phyloP scores from a whole-genome alignment of 1,140 invertebrate species.

The Penaeus japonicus region DNA sequence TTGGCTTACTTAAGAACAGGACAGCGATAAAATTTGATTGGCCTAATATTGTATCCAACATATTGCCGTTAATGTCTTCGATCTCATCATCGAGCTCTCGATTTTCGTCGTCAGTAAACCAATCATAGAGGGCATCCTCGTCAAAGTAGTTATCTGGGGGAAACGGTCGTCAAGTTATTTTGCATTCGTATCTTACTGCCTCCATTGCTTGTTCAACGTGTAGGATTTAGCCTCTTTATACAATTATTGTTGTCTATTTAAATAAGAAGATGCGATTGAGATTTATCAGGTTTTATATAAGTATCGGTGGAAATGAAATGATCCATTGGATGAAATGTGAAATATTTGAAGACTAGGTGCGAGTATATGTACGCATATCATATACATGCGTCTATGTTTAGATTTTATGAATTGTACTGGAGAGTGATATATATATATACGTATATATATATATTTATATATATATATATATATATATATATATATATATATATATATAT shows the following conservation, averaged over 20 bases:
- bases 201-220: too few species aligned
- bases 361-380: background rate
- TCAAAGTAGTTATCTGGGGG: slow-evolving; percentile 16
- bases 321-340: too few species aligned
- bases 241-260: too few species aligned
- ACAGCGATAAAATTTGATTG: slow-evolving; percentile 88
- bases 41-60: slow-evolving; percentile 84
- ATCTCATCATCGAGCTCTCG: slow-evolving; percentile 92
- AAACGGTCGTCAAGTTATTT: too few species aligned
- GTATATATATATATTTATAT: background rate
- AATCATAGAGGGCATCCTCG: slow-evolving; percentile 69
- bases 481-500: background rate
- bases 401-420: background rate
- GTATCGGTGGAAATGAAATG: too few species aligned
- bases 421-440: too few species aligned
- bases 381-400: background rate
- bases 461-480: background rate
- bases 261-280: too few species aligned
- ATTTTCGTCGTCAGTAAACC: slow-evolving; percentile 93
- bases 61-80: slow-evolving; percentile 85
- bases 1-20: slow-evolving; percentile 71
- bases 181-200: too few species aligned
- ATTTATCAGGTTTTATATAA: too few species aligned
- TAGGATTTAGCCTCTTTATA: too few species aligned
- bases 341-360: background rate